phyloP scores from a whole-genome alignment of 2,888 invertebrate species.

The Spodoptera picta region DNA sequence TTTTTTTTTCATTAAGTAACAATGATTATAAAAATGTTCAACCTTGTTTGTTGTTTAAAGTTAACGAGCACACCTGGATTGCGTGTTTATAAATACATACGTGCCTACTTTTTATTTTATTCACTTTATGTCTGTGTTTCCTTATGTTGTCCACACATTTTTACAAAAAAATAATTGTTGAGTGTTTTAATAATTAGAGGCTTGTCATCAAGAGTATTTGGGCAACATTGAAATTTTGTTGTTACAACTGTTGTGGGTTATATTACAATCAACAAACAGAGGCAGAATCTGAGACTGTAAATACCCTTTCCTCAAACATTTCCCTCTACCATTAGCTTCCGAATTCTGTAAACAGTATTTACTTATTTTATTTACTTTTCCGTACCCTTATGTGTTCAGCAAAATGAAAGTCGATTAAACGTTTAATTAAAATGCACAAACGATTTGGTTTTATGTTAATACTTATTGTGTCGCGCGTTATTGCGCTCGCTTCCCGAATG shows the following conservation, averaged over 20 bases:
- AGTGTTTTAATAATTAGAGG: background rate
- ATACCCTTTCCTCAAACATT: conserved; percentile 37
- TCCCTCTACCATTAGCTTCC: conserved; percentile 42
- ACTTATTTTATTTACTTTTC: conserved; percentile 56
- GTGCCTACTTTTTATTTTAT: no score
- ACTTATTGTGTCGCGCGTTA: conserved; percentile 47
- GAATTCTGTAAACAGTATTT: conserved; percentile 53
- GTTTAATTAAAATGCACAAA: conserved; percentile 60
- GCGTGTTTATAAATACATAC: no score
- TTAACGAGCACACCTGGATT: no score
- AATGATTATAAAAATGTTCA: no score
- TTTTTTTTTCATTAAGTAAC: no score
- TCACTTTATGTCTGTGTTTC: no score
- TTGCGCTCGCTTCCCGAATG: conserved; percentile 45
- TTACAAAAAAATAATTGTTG: no score
- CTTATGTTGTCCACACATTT: no score
- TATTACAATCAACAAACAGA: conserved; percentile 17
- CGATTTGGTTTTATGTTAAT: conserved; percentile 59
- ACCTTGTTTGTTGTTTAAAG: no score
- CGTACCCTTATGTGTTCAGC: conserved; percentile 52
- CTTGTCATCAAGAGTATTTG: background rate
- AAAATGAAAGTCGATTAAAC: conserved; percentile 48
- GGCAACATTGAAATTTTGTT: conserved; percentile 1
- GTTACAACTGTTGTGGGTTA: conserved; percentile 12
- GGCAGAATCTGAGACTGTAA: conserved; percentile 26